phyloP scores from a whole-genome alignment of 2,113 vertebrate genomes.

The Pteruthius melanotis region DNA sequence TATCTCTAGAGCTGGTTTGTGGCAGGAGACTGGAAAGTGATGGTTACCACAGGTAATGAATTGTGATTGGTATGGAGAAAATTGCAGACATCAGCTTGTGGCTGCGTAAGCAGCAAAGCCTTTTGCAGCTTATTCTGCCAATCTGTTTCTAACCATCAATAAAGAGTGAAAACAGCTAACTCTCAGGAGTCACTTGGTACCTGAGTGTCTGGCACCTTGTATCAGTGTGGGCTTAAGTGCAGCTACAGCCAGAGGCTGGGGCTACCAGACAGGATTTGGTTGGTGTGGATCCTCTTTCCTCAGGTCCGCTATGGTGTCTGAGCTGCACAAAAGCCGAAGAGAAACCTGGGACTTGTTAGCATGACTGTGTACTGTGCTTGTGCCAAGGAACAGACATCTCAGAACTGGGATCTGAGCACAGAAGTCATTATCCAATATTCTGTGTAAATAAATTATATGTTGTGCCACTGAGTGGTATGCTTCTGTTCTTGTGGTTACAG shows the following conservation, averaged over 20 bases:
- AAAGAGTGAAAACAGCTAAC: not conserved
- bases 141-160: not conserved
- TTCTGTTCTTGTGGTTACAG: not conserved
- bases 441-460: not conserved
- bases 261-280: not conserved
- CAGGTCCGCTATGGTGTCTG: rapidly evolving
- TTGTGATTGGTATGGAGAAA: not conserved
- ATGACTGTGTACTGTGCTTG: not conserved
- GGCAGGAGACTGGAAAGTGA: not conserved
- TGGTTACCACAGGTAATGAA: not conserved
- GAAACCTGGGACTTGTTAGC: rapidly evolving
- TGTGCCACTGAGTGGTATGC: not conserved
- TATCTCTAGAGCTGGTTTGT: not conserved
- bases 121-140: not conserved
- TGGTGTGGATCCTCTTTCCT: not conserved
- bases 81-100: not conserved
- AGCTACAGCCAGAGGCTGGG: rapidly evolving
- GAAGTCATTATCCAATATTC: not conserved
- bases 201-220: not conserved
- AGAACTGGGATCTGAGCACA: not conserved
- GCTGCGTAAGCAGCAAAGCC: not conserved
- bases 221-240: not conserved
- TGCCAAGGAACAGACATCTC: not conserved
- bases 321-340: not conserved
- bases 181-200: not conserved